Conservation (phyloP, 2,888 invertebrate genomes). For the Quadriops clusia region DNA sequence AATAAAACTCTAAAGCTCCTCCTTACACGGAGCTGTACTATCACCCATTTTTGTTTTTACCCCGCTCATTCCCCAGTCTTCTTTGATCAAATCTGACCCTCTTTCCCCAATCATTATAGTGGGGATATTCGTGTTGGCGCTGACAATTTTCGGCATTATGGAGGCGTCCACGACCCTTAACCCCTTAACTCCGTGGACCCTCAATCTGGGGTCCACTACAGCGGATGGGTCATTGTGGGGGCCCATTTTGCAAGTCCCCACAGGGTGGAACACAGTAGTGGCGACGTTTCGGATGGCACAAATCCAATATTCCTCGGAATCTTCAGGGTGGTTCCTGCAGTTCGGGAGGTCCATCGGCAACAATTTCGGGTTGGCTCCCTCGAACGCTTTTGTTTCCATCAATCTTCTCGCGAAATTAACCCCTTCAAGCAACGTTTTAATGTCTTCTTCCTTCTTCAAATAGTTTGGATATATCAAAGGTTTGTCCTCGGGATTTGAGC, state of each 20-base stretch:
- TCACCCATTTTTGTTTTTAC: too few species aligned
- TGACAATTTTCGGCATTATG: constrained; percentile 79
- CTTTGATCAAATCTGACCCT: constrained; percentile 78
- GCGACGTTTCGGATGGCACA: constrained; percentile 66
- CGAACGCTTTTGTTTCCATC: too few species aligned
- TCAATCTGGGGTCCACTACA: constrained; percentile 60
- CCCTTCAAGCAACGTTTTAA: too few species aligned
- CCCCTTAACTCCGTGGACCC: constrained; percentile 66
- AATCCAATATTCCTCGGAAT: constrained; percentile 64
- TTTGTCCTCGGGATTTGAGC: constrained; percentile 55
- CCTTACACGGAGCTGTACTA: too few species aligned
- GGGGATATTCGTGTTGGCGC: constrained; percentile 84
- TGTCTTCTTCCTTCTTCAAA: too few species aligned
- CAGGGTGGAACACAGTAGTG: constrained; percentile 71
- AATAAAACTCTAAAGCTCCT: too few species aligned
- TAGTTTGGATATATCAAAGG: constrained; percentile 87
- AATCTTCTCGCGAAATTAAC: too few species aligned
- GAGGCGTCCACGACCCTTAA: constrained; percentile 74
- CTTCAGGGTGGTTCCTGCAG: constrained; percentile 47
- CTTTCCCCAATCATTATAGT: constrained; percentile 87
- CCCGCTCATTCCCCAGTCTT: constrained; percentile 75
- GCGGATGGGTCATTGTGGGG: constrained; percentile 45
- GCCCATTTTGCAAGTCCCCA: constrained; percentile 75
- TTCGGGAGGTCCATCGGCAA: too few species aligned
- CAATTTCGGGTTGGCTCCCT: too few species aligned